A percentile compares a stretch with the other conserved stretches of the same genome.
Evolutionary conservation across 2,113 vertebrate genomes (phyloP).

Genomic region (Ctenomys sociabilis): DNA sequence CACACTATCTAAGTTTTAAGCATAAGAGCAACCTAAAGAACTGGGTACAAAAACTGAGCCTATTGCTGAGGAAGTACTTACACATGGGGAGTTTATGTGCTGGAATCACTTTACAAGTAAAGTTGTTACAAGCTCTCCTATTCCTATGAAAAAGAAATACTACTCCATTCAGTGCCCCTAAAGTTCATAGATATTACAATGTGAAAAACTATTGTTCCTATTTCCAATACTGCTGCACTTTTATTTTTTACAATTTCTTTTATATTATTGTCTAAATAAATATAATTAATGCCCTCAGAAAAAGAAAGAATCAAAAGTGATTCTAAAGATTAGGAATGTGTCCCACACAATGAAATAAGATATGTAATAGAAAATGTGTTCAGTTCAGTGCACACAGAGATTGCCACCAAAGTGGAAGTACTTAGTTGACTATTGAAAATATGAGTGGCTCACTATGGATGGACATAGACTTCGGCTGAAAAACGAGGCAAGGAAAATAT

Average conservation of each 20-base stretch:
- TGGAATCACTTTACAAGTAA: not conserved
- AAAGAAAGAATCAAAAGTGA: not conserved
- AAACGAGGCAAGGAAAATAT: not conserved
- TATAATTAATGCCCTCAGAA: not conserved
- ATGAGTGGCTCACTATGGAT: not conserved
- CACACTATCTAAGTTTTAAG: not conserved
- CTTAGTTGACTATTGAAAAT: not conserved
- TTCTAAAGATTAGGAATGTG: not conserved
- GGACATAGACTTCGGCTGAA: constrained; percentile 44
- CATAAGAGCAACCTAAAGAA: not conserved
- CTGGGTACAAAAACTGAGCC: not conserved
- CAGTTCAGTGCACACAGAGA: not conserved
- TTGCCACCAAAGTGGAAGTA: not conserved
- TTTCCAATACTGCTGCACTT: not conserved
- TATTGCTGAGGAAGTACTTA: not conserved
- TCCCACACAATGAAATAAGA: not conserved
- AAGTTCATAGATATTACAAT: not conserved
- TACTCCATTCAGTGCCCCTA: not conserved
- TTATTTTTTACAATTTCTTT: not conserved
- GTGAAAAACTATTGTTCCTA: not conserved
- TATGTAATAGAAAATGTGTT: not conserved
- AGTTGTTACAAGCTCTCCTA: not conserved
- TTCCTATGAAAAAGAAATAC: not conserved
- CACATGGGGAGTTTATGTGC: not conserved
- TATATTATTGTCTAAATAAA: not conserved